Conservation (phyloP, 2,888 invertebrate species). For the Therioaphis trifolii region DNA sequence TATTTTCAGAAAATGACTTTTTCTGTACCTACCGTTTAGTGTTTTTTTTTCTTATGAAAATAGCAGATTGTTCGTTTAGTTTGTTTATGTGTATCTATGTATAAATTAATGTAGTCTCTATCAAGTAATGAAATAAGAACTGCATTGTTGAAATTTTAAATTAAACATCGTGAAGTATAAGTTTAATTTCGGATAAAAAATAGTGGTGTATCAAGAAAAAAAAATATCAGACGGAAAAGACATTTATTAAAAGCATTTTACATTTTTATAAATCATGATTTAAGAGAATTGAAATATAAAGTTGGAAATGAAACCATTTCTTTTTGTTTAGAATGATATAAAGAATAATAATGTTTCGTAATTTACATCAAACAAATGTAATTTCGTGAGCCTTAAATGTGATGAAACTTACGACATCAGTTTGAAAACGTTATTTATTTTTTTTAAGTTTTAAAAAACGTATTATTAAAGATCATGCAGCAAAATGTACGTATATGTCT, state of each 20-base stretch:
- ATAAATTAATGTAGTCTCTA: background rate
- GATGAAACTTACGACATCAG: background rate
- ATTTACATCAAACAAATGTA: background rate
- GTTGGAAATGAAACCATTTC: background rate
- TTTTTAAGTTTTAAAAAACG: background rate
- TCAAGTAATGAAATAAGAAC: background rate
- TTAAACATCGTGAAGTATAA: background rate
- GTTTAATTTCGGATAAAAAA: background rate
- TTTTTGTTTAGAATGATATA: background rate
- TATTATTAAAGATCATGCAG: background rate
- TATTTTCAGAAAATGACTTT: slow-evolving; percentile 49
- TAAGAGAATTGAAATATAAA: background rate
- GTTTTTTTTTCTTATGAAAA: background rate
- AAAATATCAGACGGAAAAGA: background rate
- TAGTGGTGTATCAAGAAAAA: too few relatives aligned
- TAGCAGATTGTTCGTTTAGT: slow-evolving; percentile 19
- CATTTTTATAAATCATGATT: background rate
- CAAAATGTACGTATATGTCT: too few relatives aligned
- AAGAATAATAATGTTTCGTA: background rate
- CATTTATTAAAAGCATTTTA: background rate
- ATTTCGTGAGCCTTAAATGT: background rate
- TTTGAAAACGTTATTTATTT: background rate
- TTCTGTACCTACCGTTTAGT: background rate
- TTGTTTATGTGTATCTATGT: background rate
- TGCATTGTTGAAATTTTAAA: background rate